Evolutionary conservation across 2,888 invertebrate species (phyloP), one percentile per base, ranked within the genome.

Genomic region (Neoaliturus tenellus): DNA sequence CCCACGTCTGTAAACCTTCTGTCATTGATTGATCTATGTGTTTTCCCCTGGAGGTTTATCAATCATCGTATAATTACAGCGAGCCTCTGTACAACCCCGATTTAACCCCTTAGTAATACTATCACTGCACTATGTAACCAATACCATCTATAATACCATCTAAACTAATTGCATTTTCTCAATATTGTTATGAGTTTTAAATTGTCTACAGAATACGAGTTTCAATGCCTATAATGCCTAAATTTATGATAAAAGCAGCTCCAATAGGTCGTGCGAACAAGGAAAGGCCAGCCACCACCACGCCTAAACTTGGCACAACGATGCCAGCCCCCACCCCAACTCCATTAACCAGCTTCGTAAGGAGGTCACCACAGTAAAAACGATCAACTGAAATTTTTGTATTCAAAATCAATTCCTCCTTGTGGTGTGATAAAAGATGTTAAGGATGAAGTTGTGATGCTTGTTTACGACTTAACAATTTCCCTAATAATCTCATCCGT

Each of bases 211-310:
- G 35, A 6, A 35, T 6, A 10, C 10, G 10, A 35, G 4, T 35
- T 4, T 35, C 35, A 35, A 35, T 35, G 35, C 10, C 10, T 35
- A 14, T 14, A 2, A 44, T 44, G 44, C 4, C 44, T 17, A 17
- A 44, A 44, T 44, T 44, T 14, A 44, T 12, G 44, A 14, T 25
- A 55, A 55, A 23, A 23, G 55, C 20, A 23, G 23, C 55, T 12
- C 55, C 8, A 23, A 12, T 23, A 55, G 23, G 55, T 55, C 20
- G 23, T 20, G 2, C 23, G 55, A 55, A 12, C 55, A 3, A 12
- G 55, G 25, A 62, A 62, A 62, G 62, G 31, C 20, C 62, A 31
- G 20, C 62, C n/a, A 62, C 28, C 62, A 62, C 62, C 62, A 62
- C 62, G 62, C 62, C 62, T 62, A 55, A 55, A 23, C 28, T 62